phyloP scores from a whole-genome alignment of 2,888 invertebrate genomes.

The Clistopyga incitator region DNA sequence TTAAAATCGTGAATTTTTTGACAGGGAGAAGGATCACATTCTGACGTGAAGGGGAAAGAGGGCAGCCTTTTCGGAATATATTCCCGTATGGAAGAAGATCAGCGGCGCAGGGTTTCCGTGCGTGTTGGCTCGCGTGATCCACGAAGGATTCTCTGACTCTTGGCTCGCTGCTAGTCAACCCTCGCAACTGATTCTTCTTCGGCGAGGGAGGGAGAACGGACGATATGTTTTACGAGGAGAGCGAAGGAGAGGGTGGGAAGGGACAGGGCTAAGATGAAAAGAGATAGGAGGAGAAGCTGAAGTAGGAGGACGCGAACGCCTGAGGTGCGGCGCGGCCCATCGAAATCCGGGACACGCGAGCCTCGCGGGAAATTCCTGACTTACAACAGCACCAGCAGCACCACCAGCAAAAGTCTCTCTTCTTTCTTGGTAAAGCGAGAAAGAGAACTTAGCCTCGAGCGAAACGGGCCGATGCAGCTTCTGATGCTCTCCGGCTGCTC shows the following conservation, averaged over 20 bases:
- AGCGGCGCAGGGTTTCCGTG: slow-evolving; percentile 71
- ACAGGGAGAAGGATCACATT: slow-evolving; percentile 11
- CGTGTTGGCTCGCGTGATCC: slow-evolving; percentile 79
- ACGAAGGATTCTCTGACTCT: slow-evolving; percentile 57
- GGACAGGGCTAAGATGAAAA: slow-evolving; percentile 11
- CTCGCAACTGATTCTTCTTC: slow-evolving; percentile 73
- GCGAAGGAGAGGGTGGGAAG: background rate
- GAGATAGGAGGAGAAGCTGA: slow-evolving; percentile 2
- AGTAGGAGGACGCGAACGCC: slow-evolving; percentile 62
- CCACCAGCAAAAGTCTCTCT: slow-evolving; percentile 33
- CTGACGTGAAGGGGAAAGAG: slow-evolving; percentile 23
- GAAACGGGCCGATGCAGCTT: slow-evolving; percentile 54
- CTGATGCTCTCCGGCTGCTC: slow-evolving; percentile 43
- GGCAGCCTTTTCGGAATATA: slow-evolving; percentile 53
- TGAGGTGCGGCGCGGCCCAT: slow-evolving; percentile 68
- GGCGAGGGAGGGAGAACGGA: slow-evolving; percentile 67
- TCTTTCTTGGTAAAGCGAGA: slow-evolving; percentile 73
- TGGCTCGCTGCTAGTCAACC: slow-evolving; percentile 76
- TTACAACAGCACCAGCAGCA: slow-evolving; percentile 57
- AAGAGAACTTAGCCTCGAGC: slow-evolving; percentile 52
- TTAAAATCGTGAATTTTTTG: slow-evolving; percentile 17
- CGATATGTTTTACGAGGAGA: slow-evolving; percentile 20
- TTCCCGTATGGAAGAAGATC: slow-evolving; percentile 47
- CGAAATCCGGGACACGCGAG: slow-evolving; percentile 83
- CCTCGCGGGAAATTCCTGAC: slow-evolving; percentile 83